Evolutionary conservation across 2,797 vertebrate species (phyloP), one percentile per base, ranked within the genome.

Genomic region (Chaunax sp.): DNA sequence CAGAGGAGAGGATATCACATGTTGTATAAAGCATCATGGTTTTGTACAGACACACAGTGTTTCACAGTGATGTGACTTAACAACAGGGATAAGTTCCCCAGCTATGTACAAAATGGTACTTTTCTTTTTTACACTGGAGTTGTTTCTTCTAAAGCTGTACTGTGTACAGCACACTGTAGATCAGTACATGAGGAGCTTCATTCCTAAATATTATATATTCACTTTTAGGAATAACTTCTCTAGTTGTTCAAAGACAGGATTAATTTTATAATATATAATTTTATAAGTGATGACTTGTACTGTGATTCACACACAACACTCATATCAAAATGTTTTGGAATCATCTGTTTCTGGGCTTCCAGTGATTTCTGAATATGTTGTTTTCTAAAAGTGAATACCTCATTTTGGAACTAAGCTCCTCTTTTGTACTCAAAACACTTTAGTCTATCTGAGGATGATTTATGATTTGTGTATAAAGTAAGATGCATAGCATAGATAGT

Each of bases 51-150:
- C 25, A 53, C 22, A 57, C 43, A 51, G 59, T 35, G 12, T n/a
- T n/a, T n/a, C n/a, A n/a, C n/a, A n/a, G n/a, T n/a, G n/a, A n/a
- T n/a, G n/a, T n/a, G n/a, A n/a, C n/a, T 15, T 5, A 40, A 15
- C 4, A 38, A 37, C 53, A 37, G 12, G 14, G n/a, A 14, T 12
- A 13, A 14, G 25, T 55, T 43, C 10, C 23, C 22, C 11, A 41
- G 35, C 20, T 54, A 26, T 71, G 57, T 75, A 54, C 41, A 64
- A 49, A 52, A 23, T 26, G 55, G 68, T 77, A 75, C 65, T 71
- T 35, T 35, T 35, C 10, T 61, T 54, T 15, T 66, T 81, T 64
- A 82, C 82, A 85, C 79, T 86, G 82, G 81, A 85, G 51, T 47
- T 64, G 38, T 59, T 69, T 63, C 53, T 64, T 45, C 22, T 64